These are phyloP conservation scores for Exephanes ischioxanthus DNA, from an alignment of 2,888 invertebrate species.

Conservation along the genomic window DNA sequence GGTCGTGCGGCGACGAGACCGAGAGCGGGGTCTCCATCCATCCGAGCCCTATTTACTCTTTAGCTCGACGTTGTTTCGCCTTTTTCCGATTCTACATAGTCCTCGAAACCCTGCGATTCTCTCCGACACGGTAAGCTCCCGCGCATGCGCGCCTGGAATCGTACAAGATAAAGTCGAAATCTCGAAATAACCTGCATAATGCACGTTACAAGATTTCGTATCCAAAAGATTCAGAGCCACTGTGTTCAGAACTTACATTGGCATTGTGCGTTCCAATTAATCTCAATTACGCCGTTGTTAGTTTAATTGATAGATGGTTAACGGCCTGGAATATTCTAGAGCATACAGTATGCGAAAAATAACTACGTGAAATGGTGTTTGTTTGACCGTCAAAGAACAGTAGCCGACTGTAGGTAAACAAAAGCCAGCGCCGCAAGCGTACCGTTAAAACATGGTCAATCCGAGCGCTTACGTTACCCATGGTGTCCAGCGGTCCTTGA, in stretches of 20 bases:
- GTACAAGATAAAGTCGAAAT: not conserved
- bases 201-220: not conserved
- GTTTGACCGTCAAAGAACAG: not conserved
- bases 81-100: slow-evolving; percentile 27
- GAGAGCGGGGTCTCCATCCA: slow-evolving; percentile 27
- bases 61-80: slow-evolving; percentile 60
- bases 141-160: not conserved
- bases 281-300: not conserved
- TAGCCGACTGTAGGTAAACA: not conserved
- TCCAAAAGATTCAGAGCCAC: not conserved
- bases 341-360: not conserved
- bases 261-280: not conserved
- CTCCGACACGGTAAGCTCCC: not conserved
- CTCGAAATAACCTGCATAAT: not conserved
- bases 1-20: slow-evolving; percentile 57
- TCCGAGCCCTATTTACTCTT: slow-evolving; percentile 63
- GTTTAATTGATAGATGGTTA: not conserved
- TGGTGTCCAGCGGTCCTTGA: too few relatives aligned
- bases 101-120: not conserved
- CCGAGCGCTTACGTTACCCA: not conserved
- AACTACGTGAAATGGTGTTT: too few relatives aligned
- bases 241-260: not conserved
- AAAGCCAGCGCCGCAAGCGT: not conserved
- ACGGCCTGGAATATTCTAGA: too few relatives aligned
- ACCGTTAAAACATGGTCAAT: not conserved